Conservation (phyloP, 2,888 invertebrate genomes). For the Ichneumoninae sp. region DNA sequence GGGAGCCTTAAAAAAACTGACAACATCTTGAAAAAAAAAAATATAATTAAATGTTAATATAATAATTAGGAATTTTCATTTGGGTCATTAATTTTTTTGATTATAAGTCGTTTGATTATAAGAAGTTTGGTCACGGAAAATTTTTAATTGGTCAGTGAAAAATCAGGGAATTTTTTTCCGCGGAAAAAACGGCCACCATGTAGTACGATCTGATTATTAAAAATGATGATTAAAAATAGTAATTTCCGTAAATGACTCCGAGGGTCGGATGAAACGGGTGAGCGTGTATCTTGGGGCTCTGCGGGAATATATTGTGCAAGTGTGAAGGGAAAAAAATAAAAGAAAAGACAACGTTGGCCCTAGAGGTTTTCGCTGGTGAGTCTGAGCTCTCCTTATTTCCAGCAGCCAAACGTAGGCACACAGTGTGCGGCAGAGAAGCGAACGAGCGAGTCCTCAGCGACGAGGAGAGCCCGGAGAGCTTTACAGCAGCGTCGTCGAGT, state of each 20-base stretch:
- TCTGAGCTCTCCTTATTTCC: conserved; percentile 32
- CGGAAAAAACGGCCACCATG: too few relatives aligned
- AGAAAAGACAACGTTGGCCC: conserved; percentile 47
- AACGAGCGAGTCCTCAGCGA: conserved; percentile 51
- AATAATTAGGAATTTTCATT: too few relatives aligned
- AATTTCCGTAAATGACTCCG: not conserved
- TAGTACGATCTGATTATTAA: not conserved
- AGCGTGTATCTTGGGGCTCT: conserved; percentile 21
- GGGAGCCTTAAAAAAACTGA: too few relatives aligned
- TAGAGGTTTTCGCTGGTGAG: conserved; percentile 60
- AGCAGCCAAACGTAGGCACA: conserved; percentile 16
- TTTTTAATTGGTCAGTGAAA: too few relatives aligned
- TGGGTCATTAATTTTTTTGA: too few relatives aligned
- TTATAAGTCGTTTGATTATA: too few relatives aligned
- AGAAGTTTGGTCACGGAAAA: too few relatives aligned
- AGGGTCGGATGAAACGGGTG: not conserved
- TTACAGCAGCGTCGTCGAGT: conserved; percentile 59
- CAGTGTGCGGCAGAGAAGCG: conserved; percentile 32
- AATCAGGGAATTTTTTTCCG: too few relatives aligned
- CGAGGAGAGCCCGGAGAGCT: conserved; percentile 22
- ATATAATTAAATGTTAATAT: too few relatives aligned
- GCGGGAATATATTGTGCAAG: conserved; percentile 78
- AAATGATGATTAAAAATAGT: not conserved
- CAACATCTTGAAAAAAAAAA: too few relatives aligned
- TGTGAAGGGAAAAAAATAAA: conserved; percentile 68